Evolutionary conservation across 2,113 vertebrate species (phyloP).

Genomic region (Patagioenas fasciata): DNA sequence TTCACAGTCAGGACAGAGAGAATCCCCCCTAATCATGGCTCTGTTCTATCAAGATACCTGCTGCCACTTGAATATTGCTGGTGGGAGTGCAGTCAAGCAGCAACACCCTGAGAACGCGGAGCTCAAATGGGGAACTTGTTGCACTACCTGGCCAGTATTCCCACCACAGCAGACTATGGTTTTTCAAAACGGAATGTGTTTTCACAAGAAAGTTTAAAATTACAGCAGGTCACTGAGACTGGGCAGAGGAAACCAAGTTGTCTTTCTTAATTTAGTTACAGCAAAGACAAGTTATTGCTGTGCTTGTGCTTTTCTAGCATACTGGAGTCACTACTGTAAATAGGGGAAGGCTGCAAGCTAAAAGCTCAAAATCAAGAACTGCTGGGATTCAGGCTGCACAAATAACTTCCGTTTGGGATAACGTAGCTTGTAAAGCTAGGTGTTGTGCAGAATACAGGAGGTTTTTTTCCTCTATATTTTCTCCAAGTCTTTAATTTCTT

Average conservation of each 20-base stretch:
- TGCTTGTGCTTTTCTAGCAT: not conserved
- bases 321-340: not conserved
- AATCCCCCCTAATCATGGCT: fast-evolving
- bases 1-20: not conserved
- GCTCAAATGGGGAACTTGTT: not conserved
- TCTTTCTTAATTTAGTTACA: not conserved
- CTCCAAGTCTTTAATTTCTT: not conserved
- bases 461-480: not conserved
- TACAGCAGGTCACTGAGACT: not conserved
- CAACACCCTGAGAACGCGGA: fast-evolving
- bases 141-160: not conserved
- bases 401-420: not conserved
- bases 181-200: conserved; percentile 3
- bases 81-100: not conserved
- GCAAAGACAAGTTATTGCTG: not conserved
- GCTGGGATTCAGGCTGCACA: not conserved
- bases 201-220: not conserved
- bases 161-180: not conserved
- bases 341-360: not conserved
- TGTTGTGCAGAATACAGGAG: not conserved
- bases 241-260: not conserved
- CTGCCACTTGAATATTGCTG: not conserved
- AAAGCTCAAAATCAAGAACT: not conserved
- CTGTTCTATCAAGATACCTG: not conserved
- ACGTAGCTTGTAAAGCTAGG: not conserved